These are phyloP conservation scores for Callosobruchus maculatus DNA, from an alignment of 2,888 invertebrate species.

Conservation along the genomic window DNA sequence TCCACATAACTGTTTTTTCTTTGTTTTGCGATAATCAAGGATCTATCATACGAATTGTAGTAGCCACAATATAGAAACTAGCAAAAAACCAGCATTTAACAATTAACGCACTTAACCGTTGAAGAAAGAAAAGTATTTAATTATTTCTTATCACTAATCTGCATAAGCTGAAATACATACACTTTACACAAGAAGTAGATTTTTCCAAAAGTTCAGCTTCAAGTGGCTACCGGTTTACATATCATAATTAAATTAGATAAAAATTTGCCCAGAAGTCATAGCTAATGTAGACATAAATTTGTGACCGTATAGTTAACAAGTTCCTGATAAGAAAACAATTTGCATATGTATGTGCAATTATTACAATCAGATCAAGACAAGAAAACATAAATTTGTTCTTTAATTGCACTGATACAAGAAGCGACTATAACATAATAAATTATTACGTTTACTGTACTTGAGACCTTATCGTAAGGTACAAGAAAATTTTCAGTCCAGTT, in stretches of 20 bases:
- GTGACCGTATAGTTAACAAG: background rate
- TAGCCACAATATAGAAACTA: no score
- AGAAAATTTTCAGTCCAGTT: background rate
- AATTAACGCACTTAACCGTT: no score
- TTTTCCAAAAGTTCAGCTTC: background rate
- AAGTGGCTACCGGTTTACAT: background rate
- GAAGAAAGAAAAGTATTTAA: no score
- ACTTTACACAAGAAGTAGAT: background rate
- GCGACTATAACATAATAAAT: background rate
- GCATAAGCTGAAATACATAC: no score
- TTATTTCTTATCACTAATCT: no score
- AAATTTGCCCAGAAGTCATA: background rate
- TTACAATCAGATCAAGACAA: slow-evolving; percentile 18
- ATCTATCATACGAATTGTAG: no score
- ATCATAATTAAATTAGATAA: background rate
- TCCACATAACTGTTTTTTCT: no score
- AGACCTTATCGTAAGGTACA: slow-evolving; percentile 3
- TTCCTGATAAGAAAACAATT: slow-evolving; percentile 9
- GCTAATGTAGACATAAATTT: background rate
- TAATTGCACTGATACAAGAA: slow-evolving; percentile 5
- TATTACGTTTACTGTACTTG: background rate
- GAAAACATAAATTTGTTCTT: slow-evolving; percentile 14
- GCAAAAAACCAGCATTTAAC: no score
- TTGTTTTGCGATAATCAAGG: no score
- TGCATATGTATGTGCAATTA: slow-evolving; percentile 21